Percentiles rank a stretch among this genome's conserved stretches.
Conservation (phyloP, 2,888 invertebrate genomes). For the Helleia helle region DNA sequence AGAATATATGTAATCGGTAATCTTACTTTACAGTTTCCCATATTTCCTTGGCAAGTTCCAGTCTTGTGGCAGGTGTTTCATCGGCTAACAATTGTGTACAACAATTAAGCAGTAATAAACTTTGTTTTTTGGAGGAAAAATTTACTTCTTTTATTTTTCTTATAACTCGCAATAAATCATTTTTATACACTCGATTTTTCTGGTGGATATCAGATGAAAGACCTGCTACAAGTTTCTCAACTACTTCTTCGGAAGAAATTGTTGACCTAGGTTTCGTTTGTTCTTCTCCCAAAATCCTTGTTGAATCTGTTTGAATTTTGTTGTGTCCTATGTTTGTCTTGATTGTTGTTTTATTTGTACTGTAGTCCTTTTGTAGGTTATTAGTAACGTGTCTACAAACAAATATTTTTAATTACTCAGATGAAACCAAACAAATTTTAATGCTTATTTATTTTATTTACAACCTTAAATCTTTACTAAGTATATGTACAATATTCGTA, state of each 20-base stretch:
- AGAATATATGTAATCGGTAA: no score
- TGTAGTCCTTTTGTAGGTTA: background rate
- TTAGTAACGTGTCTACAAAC: background rate
- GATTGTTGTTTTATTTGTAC: background rate
- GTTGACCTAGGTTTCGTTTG: conserved; percentile 9
- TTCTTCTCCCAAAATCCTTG: conserved; percentile 14
- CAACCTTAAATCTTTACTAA: conserved; percentile 27
- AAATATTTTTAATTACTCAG: background rate
- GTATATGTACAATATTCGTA: conserved; percentile 20
- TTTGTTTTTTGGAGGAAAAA: conserved; percentile 55
- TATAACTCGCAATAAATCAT: conserved; percentile 48
- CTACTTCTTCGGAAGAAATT: conserved; percentile 36
- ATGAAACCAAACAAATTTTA: background rate
- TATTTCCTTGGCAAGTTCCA: conserved; percentile 64
- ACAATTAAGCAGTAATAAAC: conserved; percentile 64
- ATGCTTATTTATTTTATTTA: conserved; percentile 11
- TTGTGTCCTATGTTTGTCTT: conserved; percentile 11
- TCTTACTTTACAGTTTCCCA: conserved; percentile 68
- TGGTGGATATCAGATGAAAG: conserved; percentile 53
- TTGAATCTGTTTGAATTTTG: conserved; percentile 13
- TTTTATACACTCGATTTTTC: conserved; percentile 60
- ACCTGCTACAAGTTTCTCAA: conserved; percentile 50
- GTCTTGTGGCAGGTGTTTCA: conserved; percentile 52
- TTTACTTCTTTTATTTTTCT: conserved; percentile 48
- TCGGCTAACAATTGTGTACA: conserved; percentile 73